These are phyloP conservation scores for Pelecanus crispus DNA, from an alignment of 2,113 vertebrate genomes.

Conservation along the genomic window DNA sequence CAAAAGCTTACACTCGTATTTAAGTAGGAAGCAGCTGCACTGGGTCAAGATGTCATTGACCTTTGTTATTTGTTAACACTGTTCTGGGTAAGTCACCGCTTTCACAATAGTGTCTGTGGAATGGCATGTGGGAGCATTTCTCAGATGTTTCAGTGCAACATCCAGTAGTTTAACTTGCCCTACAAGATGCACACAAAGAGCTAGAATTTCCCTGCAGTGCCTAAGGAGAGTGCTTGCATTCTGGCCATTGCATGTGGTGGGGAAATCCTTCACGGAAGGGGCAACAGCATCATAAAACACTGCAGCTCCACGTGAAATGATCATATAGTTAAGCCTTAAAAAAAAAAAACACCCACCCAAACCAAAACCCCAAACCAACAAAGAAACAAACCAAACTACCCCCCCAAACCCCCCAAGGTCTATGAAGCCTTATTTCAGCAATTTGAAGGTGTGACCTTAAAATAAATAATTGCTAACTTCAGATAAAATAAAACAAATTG, in stretches of 20 bases:
- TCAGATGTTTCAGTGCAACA: neutral
- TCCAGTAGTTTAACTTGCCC: neutral
- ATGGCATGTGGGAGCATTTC: neutral
- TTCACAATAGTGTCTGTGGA: neutral
- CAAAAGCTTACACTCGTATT: neutral
- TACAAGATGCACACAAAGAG: neutral
- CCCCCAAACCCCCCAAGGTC: fast-evolving
- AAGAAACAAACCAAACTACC: neutral
- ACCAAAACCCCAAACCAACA: neutral
- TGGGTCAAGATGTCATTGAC: neutral
- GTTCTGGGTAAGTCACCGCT: neutral
- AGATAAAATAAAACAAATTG: neutral
- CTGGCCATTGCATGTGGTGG: no score
- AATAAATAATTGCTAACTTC: neutral
- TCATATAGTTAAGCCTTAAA: neutral
- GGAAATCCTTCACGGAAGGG: neutral
- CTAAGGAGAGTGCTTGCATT: neutral
- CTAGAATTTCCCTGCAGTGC: neutral
- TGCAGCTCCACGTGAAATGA: neutral
- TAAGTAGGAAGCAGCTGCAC: neutral
- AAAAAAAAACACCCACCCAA: no score
- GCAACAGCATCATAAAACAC: neutral
- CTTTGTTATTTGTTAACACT: neutral
- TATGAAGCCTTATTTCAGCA: neutral
- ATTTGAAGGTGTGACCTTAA: neutral